Evolutionary conservation across 2,113 vertebrate species (phyloP), one percentile per base, ranked within the genome.

Genomic region (Campylomormyrus tamandua): DNA sequence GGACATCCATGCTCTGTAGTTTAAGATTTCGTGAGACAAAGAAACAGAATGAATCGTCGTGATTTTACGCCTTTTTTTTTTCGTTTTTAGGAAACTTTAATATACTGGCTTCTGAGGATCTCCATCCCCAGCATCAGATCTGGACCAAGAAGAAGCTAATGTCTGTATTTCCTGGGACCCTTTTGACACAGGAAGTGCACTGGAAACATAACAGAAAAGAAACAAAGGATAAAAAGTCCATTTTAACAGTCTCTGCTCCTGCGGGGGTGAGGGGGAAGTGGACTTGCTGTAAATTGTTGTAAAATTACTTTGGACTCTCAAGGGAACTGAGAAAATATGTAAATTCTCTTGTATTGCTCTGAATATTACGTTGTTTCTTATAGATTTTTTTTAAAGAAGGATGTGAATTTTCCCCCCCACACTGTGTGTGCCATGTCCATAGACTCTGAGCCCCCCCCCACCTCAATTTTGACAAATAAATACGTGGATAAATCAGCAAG

Each of bases 361-460:
- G 95, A 95, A 96, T 96, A 96, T 97, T 95, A 95, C 94, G 94
- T 96, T 96, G 96, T 97, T 97, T 97, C 97, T 96, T 97, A 97
- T 96, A 97, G 96, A 97, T 96, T 97, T 97, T 97, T 97, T 96
- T 94, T 95, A 95, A 96, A 88, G 91, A 96, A 97, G 96, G 96
- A 97, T 96, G 96, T 97, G 96, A 97, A 97, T 96, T 96, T 96
- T 95, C 97, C 13, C 13, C 13, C 50, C 87, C 90, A 97, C 97
- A 97, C 97, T 97, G 97, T 97, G 97, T 97, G 97, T 97, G 96
- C 97, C 97, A 96, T 97, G 97, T 97, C 96, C 97, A 96, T 96
- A 96, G 96, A 96, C 96, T 94, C 95, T 96, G 95, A 95, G 96
- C 96, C 95, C 95, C 96, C 96, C 50, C 13, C 1, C 53, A 56